These are phyloP conservation scores for Hermatobates lingyangjiaoensis DNA, from an alignment of 1,140 invertebrate genomes.

Conservation along the genomic window DNA sequence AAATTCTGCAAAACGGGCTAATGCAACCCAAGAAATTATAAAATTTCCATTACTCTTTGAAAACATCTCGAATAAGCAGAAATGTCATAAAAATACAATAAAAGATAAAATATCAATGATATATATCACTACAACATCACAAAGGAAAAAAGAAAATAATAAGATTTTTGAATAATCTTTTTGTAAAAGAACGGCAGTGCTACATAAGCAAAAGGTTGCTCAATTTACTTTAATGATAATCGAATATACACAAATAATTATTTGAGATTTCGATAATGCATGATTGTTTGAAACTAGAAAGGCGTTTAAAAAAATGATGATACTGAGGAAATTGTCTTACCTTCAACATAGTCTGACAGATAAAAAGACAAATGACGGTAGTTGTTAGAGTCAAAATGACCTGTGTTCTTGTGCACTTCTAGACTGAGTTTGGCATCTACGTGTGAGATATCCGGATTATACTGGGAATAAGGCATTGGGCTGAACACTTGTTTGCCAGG, in stretches of 20 bases:
- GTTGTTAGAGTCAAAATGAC: slow-evolving; percentile 56
- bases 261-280: not conserved
- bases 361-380: slow-evolving; percentile 63
- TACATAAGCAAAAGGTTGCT: not conserved
- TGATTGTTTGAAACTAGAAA: not conserved
- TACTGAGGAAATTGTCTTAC: slow-evolving; percentile 26
- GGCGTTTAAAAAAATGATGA: not conserved
- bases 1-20: too few species aligned
- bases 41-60: too few species aligned
- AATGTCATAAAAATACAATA: too few species aligned
- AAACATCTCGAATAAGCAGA: too few species aligned
- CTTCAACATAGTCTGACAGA: slow-evolving; percentile 51
- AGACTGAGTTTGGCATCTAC: slow-evolving; percentile 30
- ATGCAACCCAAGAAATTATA: too few species aligned
- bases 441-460: slow-evolving; percentile 41
- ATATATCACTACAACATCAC: too few species aligned
- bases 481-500: slow-evolving; percentile 57
- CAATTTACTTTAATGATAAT: not conserved
- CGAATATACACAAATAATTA: not conserved
- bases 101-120: too few species aligned
- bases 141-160: too few species aligned
- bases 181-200: not conserved
- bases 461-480: slow-evolving; percentile 62
- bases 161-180: not conserved
- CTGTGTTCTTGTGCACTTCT: slow-evolving; percentile 55